A percentile compares a stretch with the other conserved stretches of the same genome.
Evolutionary conservation across 2,113 vertebrate genomes (phyloP).

Genomic region (Mus spicilegus): DNA sequence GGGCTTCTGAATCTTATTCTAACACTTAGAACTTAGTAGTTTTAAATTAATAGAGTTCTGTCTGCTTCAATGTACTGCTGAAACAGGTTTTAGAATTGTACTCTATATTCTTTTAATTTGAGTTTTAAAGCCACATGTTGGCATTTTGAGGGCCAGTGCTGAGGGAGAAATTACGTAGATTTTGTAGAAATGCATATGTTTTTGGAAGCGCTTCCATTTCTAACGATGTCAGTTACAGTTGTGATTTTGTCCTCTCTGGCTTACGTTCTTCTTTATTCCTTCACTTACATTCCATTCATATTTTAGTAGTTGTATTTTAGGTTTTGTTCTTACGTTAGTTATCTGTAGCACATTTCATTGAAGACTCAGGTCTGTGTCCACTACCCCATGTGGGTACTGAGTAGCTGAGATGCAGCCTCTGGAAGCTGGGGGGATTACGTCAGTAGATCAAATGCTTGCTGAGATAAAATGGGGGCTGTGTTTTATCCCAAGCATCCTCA

Average conservation of each 20-base stretch:
- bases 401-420: constrained; percentile 27
- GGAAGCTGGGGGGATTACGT: not conserved
- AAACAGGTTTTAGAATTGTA: constrained; percentile 21
- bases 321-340: constrained; percentile 1
- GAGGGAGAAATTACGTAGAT: constrained; percentile 76
- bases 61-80: not conserved
- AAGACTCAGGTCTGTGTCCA: not conserved
- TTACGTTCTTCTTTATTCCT: constrained; percentile 26
- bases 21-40: constrained; percentile 8
- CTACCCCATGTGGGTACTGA: not conserved
- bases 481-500: too few species aligned
- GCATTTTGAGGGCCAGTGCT: constrained; percentile 55
- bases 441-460: not conserved
- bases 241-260: not conserved
- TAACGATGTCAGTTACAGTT: not conserved
- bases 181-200: constrained; percentile 25
- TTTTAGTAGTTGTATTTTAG: constrained; percentile 64
- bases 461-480: not conserved
- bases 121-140: constrained; percentile 43
- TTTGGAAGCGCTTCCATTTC: constrained; percentile 4
- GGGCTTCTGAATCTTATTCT: constrained; percentile 31
- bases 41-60: constrained; percentile 1
- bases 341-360: not conserved
- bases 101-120: constrained; percentile 32
- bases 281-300: constrained; percentile 32